phyloP scores from a whole-genome alignment of 2,797 vertebrate genomes.

The Gallirallus australis region DNA sequence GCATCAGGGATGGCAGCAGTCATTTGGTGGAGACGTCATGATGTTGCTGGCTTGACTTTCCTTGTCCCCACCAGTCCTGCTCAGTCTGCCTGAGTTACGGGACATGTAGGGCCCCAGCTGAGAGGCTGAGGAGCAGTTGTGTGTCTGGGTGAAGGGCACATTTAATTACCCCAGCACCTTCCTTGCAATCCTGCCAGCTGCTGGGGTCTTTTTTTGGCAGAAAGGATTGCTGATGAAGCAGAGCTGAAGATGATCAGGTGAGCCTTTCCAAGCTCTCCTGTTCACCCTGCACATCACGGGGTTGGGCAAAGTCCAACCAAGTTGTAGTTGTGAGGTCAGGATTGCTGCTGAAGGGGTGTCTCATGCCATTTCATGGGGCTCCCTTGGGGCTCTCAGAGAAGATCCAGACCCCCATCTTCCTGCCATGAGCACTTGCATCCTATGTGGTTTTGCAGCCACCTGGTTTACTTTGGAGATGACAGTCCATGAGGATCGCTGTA shows the following conservation, averaged over 20 bases:
- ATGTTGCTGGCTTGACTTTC: not conserved
- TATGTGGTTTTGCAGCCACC: not conserved
- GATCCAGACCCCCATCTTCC: not conserved
- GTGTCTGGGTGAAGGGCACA: not conserved
- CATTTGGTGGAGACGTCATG: fast-evolving
- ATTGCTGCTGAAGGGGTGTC: not conserved
- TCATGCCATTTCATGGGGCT: not conserved
- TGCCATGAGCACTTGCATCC: fast-evolving
- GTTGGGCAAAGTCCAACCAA: not conserved
- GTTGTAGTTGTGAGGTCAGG: not conserved
- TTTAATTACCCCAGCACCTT: not conserved
- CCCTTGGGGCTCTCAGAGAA: fast-evolving
- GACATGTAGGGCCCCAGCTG: not conserved
- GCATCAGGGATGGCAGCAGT: not conserved
- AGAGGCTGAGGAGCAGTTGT: not conserved
- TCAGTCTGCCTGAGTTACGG: not conserved
- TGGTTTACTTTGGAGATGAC: not conserved
- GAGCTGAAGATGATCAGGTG: not conserved
- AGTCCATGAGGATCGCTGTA: not conserved
- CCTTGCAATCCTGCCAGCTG: not conserved
- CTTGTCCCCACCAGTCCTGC: not conserved
- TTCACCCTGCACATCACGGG: fast-evolving
- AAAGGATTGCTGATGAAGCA: not conserved
- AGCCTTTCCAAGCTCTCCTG: not conserved
- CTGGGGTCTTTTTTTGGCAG: not conserved